Evolutionary conservation across 2,113 vertebrate species (phyloP), one percentile per base, ranked within the genome.

Genomic region (Ageneiosus marmoratus): DNA sequence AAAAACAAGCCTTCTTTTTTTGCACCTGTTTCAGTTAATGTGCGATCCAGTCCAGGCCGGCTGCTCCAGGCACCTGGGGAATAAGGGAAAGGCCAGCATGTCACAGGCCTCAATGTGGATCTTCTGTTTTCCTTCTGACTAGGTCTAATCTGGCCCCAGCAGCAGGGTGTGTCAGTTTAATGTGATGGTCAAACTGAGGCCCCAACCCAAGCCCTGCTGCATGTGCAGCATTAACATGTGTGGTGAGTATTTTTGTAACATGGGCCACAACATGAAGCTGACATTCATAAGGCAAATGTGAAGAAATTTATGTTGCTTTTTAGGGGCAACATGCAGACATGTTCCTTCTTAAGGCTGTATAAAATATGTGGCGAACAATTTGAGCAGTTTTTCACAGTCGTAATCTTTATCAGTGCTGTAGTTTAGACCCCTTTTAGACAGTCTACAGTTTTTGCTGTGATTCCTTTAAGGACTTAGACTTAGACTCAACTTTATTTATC

Each of bases 1-100:
- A 96, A 87, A 95, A 94, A 93, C 89, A 91, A 85, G 79, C 75
- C 53, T 18, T 27, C 27, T 86, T 73, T 89, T 90, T 90, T 34
- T 92, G 92, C 95, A 97, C 95, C 95, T 97, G 95, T 90, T 94
- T 86, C 88, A 91, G 93, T 94, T 93, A 91, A 94, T 89, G 92
- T 90, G 89, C 87, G 77, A 83, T 62, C 84, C 83, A 88, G 87
- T 63, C 89, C 50, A 63, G 62, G 72, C 5, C 0, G 81, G 62
- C 58, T 90, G 90, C 90, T 90, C 90, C 85, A 46, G 15, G 86
- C 15, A 53, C 83, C 89, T 84, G 78, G 91, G 92, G 92, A 83
- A 79, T 83, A 83, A 46, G 87, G 88, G 87, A 44, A 79, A 78
- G 87, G 86, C 87, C 72, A 67, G 79, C 53, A 70, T 77, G 91